These are phyloP conservation scores for Novumbra hubbsi DNA, from an alignment of 2,797 vertebrate species.

Conservation along the genomic window DNA sequence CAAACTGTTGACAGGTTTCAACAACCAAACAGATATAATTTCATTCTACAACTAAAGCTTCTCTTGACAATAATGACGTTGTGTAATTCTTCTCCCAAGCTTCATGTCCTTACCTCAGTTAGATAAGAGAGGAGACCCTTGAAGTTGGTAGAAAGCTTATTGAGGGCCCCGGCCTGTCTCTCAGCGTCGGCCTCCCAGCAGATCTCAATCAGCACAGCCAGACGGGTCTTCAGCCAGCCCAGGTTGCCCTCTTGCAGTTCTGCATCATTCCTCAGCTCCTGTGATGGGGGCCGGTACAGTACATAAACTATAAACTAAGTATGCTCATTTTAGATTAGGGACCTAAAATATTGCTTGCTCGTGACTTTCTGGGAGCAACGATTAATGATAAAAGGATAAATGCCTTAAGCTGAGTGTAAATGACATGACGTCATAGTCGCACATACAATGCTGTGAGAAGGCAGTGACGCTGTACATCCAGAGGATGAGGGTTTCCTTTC, in stretches of 20 bases:
- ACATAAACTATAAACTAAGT: no score
- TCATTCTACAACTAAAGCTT: not conserved
- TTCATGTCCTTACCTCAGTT: conserved; percentile 76
- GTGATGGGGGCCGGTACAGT: not conserved
- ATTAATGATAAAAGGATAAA: no score
- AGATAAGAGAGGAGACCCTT: conserved; percentile 81
- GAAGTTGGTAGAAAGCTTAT: conserved; percentile 83
- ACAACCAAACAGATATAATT: not conserved
- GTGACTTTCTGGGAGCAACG: no score
- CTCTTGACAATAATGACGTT: not conserved
- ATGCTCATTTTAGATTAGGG: no score
- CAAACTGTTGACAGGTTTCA: not conserved
- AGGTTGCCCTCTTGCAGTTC: conserved; percentile 85
- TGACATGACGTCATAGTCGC: no score
- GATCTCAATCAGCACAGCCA: conserved; percentile 78
- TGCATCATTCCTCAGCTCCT: conserved; percentile 83
- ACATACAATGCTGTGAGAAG: no score
- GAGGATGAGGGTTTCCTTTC: not conserved
- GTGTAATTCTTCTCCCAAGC: not conserved
- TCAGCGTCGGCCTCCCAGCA: conserved; percentile 83
- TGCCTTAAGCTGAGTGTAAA: no score
- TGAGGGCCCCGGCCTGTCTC: conserved; percentile 80
- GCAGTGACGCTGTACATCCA: not conserved
- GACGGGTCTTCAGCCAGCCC: conserved; percentile 86
- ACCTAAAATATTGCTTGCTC: no score